Conservation (phyloP, 2,113 vertebrate species). For the Malurus alboscapulatus region DNA sequence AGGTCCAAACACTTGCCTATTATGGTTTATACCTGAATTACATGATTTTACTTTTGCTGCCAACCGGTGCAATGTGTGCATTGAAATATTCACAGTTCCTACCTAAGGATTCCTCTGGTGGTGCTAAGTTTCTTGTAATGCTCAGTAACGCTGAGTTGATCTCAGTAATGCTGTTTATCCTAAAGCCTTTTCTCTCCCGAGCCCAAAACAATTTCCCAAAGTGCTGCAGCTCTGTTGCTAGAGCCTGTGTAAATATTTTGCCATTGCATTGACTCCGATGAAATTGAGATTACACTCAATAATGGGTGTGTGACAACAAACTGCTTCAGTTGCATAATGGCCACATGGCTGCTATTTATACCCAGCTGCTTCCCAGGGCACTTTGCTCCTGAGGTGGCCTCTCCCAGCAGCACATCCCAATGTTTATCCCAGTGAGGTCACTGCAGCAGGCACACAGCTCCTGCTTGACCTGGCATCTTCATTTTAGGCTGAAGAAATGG, state of each 20-base stretch:
- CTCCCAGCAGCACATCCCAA: fast-evolving
- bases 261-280: not conserved
- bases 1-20: not conserved
- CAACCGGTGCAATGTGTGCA: not conserved
- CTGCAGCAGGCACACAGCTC: not conserved
- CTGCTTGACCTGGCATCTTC: not conserved
- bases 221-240: not conserved
- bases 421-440: not conserved
- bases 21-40: not conserved
- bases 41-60: fast-evolving
- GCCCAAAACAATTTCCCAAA: not conserved
- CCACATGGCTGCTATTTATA: not conserved
- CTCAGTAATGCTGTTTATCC: not conserved
- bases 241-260: not conserved
- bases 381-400: not conserved
- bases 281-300: not conserved
- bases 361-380: not conserved
- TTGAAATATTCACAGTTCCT: not conserved
- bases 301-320: not conserved
- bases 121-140: not conserved
- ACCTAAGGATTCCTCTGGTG: not conserved
- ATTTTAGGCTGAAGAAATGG: not conserved
- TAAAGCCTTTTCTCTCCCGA: not conserved
- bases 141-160: not conserved
- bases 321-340: not conserved